Evolutionary conservation across 2,113 vertebrate genomes (phyloP).

Genomic region (Pampusana beccarii): DNA sequence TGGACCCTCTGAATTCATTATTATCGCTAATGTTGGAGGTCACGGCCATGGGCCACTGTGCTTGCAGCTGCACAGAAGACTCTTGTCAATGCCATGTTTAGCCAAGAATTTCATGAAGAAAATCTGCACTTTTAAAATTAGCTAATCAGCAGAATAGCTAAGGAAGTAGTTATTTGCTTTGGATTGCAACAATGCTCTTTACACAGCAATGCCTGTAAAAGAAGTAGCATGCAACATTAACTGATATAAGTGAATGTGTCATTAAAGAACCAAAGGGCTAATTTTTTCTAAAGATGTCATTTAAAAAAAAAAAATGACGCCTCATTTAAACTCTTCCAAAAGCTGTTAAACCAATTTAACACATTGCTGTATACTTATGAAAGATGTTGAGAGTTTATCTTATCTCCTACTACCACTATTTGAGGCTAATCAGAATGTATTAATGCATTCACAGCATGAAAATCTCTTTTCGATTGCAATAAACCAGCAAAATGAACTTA

Average conservation of each 20-base stretch:
- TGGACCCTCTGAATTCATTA: not conserved
- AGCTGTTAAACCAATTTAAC: constrained; percentile 45
- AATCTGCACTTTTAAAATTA: not conserved
- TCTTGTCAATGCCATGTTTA: not conserved
- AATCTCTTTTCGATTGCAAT: not conserved
- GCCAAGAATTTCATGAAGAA: not conserved
- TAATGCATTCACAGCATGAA: not conserved
- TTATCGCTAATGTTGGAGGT: not conserved
- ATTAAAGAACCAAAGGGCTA: constrained; percentile 10
- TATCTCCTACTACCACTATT: constrained; percentile 17
- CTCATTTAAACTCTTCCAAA: constrained; percentile 21
- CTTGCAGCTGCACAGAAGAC: not conserved
- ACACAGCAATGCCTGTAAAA: not conserved
- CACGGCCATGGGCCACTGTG: not conserved
- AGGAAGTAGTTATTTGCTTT: not conserved
- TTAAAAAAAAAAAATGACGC: not conserved
- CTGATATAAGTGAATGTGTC: constrained; percentile 12
- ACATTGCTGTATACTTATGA: constrained; percentile 26
- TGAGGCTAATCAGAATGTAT: not conserved
- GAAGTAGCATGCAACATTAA: constrained; percentile 7
- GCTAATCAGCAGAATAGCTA: not conserved
- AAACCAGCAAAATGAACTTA: not conserved
- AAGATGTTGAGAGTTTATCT: constrained; percentile 11
- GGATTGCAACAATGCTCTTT: not conserved
- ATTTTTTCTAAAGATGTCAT: not conserved